A percentile compares a stretch with the other conserved stretches of the same genome.
Conservation (phyloP, 35 echinoderm and acorn worm genomes). For the Ophiothrix spiculata region DNA sequence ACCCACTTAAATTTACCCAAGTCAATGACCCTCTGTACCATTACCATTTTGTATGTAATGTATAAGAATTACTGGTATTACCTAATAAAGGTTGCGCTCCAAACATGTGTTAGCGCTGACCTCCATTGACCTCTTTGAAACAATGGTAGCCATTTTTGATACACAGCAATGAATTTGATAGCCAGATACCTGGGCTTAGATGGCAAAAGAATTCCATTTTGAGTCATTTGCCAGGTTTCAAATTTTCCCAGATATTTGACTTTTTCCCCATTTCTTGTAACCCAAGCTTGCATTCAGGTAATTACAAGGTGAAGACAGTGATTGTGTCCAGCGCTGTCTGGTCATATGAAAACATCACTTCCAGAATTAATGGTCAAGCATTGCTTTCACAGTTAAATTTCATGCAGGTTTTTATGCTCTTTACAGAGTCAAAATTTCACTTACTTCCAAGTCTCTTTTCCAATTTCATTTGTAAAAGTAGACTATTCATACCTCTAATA, state of each 20-base stretch:
- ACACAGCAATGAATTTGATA: conserved; percentile 9
- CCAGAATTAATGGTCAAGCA: no score
- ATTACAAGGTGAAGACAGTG: conserved; percentile 6
- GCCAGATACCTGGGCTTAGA: background rate
- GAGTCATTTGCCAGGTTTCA: background rate
- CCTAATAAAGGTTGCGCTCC: background rate
- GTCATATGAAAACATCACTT: no score
- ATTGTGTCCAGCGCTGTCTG: no score
- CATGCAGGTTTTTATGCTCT: no score
- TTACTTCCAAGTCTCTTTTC: no score
- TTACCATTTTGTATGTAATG: background rate
- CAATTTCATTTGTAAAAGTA: no score
- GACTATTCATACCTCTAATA: no score
- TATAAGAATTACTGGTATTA: background rate
- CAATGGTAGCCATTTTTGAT: background rate
- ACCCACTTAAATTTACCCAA: background rate
- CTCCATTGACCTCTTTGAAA: background rate
- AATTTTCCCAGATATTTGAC: no score
- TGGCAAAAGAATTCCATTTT: conserved; percentile 1
- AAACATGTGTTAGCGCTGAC: background rate
- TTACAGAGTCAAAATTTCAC: no score
- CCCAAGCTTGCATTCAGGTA: background rate
- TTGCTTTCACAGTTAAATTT: no score
- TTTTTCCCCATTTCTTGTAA: no score
- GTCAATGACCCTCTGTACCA: conserved; percentile 14